Evolutionary conservation across 1,140 invertebrate species (phyloP).

Genomic region (Coptotermes formosanus): DNA sequence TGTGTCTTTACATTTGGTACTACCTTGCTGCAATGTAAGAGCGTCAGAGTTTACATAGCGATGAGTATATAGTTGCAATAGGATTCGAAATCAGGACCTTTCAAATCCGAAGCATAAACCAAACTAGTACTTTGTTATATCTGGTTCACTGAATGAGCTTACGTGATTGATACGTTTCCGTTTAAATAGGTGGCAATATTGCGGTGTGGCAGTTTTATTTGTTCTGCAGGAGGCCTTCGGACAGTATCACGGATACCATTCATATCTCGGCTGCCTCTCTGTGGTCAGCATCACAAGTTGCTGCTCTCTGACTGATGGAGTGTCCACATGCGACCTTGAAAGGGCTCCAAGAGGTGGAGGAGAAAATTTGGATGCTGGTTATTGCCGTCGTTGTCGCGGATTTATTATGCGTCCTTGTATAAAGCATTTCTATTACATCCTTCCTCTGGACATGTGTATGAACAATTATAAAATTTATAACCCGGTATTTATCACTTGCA

Average conservation of each 20-base stretch:
- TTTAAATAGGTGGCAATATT: no score
- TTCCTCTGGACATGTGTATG: constrained; percentile 11
- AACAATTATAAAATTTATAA: constrained; percentile 6
- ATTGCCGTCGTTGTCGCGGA: background rate
- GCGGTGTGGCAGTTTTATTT: background rate
- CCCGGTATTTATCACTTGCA: background rate
- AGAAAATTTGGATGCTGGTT: background rate
- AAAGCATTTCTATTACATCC: background rate
- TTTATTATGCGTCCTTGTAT: background rate
- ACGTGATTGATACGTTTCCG: no score
- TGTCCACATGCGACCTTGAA: background rate
- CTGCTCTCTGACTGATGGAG: background rate
- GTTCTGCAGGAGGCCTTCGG: background rate
- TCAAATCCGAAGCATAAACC: no score
- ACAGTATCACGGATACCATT: background rate
- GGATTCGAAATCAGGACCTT: no score
- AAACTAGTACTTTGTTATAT: no score
- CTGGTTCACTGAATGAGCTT: no score
- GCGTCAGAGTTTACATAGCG: no score
- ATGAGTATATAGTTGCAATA: no score
- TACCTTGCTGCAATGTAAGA: no score
- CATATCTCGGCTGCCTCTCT: background rate
- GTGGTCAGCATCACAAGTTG: background rate
- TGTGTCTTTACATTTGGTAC: no score
- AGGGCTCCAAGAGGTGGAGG: background rate